A percentile compares a stretch with the other conserved stretches of the same genome.
These are phyloP conservation scores for Emydura subglobosa DNA, from an alignment of 2,113 vertebrate genomes.

Conservation along the genomic window DNA sequence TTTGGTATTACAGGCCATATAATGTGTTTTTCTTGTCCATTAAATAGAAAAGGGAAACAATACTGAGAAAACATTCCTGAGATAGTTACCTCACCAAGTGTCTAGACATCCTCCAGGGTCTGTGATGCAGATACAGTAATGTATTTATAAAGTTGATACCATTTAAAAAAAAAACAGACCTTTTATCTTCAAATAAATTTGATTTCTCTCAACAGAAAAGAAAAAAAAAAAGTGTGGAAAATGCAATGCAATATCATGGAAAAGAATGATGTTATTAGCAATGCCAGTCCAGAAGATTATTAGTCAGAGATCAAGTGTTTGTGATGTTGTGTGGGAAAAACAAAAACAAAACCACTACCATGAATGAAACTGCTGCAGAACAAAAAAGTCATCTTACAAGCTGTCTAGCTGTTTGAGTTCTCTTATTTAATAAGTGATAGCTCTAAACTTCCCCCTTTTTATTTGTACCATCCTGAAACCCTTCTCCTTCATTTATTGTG, in stretches of 20 bases:
- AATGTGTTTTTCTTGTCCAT: background rate
- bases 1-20: background rate
- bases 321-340: background rate
- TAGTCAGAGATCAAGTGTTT: background rate
- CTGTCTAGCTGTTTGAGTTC: background rate
- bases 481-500: slow-evolving; percentile 36
- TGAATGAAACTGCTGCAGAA: background rate
- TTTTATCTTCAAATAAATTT: background rate
- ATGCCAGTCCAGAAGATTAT: background rate
- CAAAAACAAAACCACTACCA: background rate
- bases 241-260: background rate
- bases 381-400: background rate
- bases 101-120: background rate
- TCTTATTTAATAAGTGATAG: background rate
- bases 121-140: background rate
- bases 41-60: background rate
- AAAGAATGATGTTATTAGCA: slow-evolving; percentile 12
- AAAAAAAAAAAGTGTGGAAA: slow-evolving; percentile 13
- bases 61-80: background rate
- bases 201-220: background rate
- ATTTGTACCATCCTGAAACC: background rate
- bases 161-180: background rate
- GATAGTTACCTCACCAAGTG: background rate
- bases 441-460: slow-evolving; percentile 32
- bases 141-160: background rate